Base-by-base conservation (phyloP, 2,888 invertebrate genomes). In the Aphidoletes aphidimyza region DNA sequence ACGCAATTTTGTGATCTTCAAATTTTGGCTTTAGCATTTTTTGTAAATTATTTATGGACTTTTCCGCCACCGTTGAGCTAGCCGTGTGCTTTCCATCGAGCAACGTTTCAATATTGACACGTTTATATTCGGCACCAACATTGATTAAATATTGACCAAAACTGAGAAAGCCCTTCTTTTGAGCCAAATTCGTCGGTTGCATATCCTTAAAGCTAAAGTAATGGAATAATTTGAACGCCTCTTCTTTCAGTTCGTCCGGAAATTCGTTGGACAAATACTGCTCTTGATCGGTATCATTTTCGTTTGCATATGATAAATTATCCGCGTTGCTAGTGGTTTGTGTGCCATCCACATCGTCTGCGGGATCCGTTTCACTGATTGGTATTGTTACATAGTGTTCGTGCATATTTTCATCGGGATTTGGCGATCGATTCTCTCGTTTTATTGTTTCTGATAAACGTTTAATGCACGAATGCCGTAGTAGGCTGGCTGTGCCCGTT, bases 101-200 rank as follows among this genome's bases (percentile, higher is more conserved):
- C 0, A 84, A 11, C 1, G n/a, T 17, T 39, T 26, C 37, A 14
- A 69, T 69, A 78, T 78, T 84, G 1, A 84, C 34, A n/a, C n/a
- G 19, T 34, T 78, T 78, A 84, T 84, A 83, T 81, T 85, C 45
- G 22, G 84, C 78, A n/a, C 84, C 84, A 17, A 84, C 26, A 84
- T 84, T 84, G n/a, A 83, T 39, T 6, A 84, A 39, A 84, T 84
- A 84, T 36, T 86, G 83, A 5, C 26, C 83, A 83, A 83, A 83
- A 45, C 22, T 83, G 0, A 83, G 42, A 17, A 83, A 83, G 14
- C 83, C 83, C 1, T 26, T 42, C 5, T 42, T 22, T 1, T 83
- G 22, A 5, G 30, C 14, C 30, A 83, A 30, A 83, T 45, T 83
- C 26, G 83, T 42, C 17, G 83, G 30, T 42, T 83, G 83, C 83